These are phyloP conservation scores for Eudyptes chrysolophus DNA, from an alignment of 2,113 vertebrate species.

Conservation along the genomic window DNA sequence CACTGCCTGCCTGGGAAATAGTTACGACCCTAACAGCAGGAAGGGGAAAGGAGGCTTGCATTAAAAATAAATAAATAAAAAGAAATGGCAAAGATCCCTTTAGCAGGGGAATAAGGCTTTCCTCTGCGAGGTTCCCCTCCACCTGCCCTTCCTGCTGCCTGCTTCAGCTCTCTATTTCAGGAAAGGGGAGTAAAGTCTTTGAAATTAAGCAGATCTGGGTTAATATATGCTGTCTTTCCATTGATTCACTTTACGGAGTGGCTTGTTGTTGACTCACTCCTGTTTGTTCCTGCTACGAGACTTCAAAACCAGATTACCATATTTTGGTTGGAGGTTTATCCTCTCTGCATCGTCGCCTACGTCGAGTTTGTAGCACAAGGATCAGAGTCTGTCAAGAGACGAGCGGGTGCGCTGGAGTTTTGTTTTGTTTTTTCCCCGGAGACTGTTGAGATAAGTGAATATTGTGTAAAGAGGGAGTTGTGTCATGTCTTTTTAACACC, in stretches of 20 bases:
- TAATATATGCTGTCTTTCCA: conserved; percentile 44
- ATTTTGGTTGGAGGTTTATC: conserved; percentile 66
- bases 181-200: conserved; percentile 1
- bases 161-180: not conserved
- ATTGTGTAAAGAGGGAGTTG: conserved; percentile 22
- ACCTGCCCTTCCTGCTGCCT: not conserved
- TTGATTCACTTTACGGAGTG: conserved; percentile 10
- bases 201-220: conserved; percentile 60
- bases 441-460: conserved; percentile 27
- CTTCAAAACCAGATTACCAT: conserved; percentile 52
- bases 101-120: conserved; percentile 33
- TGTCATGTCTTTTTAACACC: not conserved
- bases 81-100: not conserved
- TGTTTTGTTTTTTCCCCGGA: conserved; percentile 38
- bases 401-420: not conserved
- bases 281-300: conserved; percentile 52
- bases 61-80: conserved; percentile 59
- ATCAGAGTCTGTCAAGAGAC: conserved; percentile 57
- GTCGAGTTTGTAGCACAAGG: conserved; percentile 39
- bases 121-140: not conserved
- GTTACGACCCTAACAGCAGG: conserved; percentile 30
- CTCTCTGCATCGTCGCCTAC: conserved; percentile 61
- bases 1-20: conserved; percentile 16
- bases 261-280: conserved; percentile 60
- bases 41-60: conserved; percentile 22